Percentiles rank a stretch among this genome's conserved stretches.
These are phyloP conservation scores for Aselliscus stoliczkanus DNA, from an alignment of 2,797 vertebrate genomes.

Conservation along the genomic window DNA sequence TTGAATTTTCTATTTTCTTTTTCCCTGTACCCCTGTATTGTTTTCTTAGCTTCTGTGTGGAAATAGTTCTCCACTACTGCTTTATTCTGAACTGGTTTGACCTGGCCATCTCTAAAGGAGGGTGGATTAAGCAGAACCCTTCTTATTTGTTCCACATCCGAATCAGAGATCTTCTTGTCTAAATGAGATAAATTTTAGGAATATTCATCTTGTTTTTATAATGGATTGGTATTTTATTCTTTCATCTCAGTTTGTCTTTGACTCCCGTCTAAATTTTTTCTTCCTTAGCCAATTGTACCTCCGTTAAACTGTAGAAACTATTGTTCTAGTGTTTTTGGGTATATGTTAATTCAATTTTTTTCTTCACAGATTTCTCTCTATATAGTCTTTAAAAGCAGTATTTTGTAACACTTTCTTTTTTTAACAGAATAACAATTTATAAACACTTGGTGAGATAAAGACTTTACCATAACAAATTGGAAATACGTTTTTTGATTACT, in stretches of 20 bases:
- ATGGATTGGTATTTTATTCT: not conserved
- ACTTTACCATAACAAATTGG: not conserved
- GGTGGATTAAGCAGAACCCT: not conserved
- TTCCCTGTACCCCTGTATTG: not conserved
- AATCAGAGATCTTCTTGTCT: not conserved
- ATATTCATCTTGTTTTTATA: not conserved
- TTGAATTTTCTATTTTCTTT: not conserved
- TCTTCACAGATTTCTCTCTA: not conserved
- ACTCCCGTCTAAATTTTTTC: not conserved
- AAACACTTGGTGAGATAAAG: not conserved
- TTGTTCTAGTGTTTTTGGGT: not conserved
- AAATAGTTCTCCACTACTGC: not conserved
- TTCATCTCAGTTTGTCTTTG: not conserved
- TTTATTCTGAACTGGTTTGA: not conserved
- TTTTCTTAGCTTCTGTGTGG: not conserved
- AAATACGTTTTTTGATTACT: not conserved
- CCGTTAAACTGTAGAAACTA: not conserved
- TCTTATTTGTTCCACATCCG: not conserved
- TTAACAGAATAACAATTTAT: not conserved
- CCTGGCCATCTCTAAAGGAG: not conserved
- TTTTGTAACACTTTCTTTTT: not conserved
- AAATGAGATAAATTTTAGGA: not conserved
- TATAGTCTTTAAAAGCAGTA: not conserved
- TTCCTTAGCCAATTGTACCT: not conserved
- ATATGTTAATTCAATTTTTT: not conserved